A percentile compares a stretch with the other conserved stretches of the same genome.
phyloP scores from a whole-genome alignment of 2,113 vertebrate genomes.

The Pteruthius melanotis region DNA sequence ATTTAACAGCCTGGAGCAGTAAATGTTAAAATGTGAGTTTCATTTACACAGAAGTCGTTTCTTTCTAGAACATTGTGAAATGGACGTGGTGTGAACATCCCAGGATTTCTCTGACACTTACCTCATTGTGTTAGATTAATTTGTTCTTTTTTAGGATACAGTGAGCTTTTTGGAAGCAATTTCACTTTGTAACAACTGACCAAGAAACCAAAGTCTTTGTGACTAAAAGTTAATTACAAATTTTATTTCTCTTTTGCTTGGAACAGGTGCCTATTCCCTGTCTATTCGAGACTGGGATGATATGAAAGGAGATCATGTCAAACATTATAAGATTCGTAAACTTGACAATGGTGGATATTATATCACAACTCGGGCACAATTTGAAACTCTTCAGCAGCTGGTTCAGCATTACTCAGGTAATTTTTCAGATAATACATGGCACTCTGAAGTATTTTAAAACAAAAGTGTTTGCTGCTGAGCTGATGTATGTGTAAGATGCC shows the following conservation, averaged over 20 bases:
- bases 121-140: neutral
- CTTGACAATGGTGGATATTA: conserved; percentile 98
- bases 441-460: conserved; percentile 28
- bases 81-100: neutral
- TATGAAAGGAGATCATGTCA: conserved; percentile 95
- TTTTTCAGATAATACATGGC: neutral
- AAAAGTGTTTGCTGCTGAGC: conserved; percentile 11
- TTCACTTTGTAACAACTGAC: neutral
- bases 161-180: neutral
- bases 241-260: neutral
- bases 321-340: conserved; percentile 98
- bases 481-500: neutral
- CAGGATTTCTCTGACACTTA: neutral
- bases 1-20: neutral
- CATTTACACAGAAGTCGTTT: neutral
- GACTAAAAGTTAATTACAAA: neutral
- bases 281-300: conserved; percentile 98
- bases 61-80: neutral
- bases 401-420: conserved; percentile 98
- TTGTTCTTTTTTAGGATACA: neutral
- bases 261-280: conserved; percentile 93
- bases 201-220: neutral
- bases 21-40: conserved; percentile 27
- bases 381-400: conserved; percentile 93
- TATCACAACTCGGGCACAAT: conserved; percentile 96